Base-by-base conservation (phyloP, 2,888 invertebrate genomes). In the Entomobrya proxima region DNA sequence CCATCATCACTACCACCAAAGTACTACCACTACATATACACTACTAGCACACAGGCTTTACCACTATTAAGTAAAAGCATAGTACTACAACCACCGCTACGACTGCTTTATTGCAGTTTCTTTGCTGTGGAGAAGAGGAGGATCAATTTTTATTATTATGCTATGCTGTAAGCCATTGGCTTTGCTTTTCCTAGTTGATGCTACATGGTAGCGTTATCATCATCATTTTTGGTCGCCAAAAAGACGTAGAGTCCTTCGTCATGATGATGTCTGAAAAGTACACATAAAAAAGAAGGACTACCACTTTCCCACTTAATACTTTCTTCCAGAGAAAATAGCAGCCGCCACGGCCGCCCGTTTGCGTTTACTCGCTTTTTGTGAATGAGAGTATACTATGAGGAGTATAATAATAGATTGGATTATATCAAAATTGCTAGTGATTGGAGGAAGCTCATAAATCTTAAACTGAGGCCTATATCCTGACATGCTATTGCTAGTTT, bases 401-500 rank as follows among this genome's bases (percentile, higher is more conserved):
- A 44, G 44, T 11, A 11, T 44, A 15, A 30, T 35, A 30, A 30
- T 35, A 30, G 44, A 78, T 64, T 78, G 78, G 64, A 78, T 78
- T 78, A 78, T 78, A 64, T 78, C 40, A 78, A 64, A 72, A 69
- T 69, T 79, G 52, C 64, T 52, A 69, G 67, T 79, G 79, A 67
- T 79, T 79, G 69, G 67, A 79, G 69, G 40, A 52, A 69, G 18
- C 67, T n/a, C 79, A 52, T 79, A 79, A 79, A 79, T 79, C 69
- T 79, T 47, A 50, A 77, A 32, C 30, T 32, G 44, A 50, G 64
- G 67, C 30, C 40, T 30, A 35, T 15, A 67, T 27, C 21, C 50
- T 35, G 52, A 24, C 40, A 9, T 18, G 18, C 6, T 11, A n/a
- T 27, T 47, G 2, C 32, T 47, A 30, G 44, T 72, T 47, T 72